Evolutionary conservation across 2,113 vertebrate species (phyloP).

Genomic region (Megatriorchis doriae): DNA sequence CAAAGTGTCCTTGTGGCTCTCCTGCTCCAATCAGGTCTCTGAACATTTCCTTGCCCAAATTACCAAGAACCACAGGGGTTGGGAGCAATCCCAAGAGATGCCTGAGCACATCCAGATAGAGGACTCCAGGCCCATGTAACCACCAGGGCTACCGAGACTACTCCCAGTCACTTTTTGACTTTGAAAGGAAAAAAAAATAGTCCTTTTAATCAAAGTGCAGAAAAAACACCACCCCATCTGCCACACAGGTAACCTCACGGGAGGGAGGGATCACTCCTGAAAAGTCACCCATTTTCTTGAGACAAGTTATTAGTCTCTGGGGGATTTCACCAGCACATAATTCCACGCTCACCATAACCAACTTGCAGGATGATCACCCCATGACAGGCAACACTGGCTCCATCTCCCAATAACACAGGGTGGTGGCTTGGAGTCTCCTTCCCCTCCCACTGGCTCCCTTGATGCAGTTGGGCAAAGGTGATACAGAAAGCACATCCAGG

Average conservation of each 20-base stretch:
- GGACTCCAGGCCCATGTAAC: neutral
- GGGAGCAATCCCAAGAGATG: neutral
- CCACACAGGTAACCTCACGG: neutral
- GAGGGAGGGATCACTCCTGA: neutral
- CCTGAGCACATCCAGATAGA: neutral
- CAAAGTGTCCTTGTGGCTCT: neutral
- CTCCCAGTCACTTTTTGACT: neutral
- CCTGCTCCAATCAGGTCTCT: neutral
- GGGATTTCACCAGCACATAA: neutral
- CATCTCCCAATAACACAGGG: fast-evolving
- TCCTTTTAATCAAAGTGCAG: neutral
- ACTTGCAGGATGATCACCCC: neutral
- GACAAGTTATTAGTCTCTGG: neutral
- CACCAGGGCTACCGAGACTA: neutral
- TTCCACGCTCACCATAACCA: neutral
- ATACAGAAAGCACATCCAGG: neutral
- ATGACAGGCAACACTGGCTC: neutral
- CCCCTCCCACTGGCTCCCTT: neutral
- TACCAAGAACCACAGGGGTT: neutral
- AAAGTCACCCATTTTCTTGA: neutral
- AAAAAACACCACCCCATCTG: neutral
- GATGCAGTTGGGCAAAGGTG: neutral
- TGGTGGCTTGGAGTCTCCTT: neutral
- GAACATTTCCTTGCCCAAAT: neutral
- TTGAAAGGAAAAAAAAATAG: neutral